These are phyloP conservation scores for Neuroterus valhalla DNA, from an alignment of 1,140 invertebrate species.

Conservation along the genomic window DNA sequence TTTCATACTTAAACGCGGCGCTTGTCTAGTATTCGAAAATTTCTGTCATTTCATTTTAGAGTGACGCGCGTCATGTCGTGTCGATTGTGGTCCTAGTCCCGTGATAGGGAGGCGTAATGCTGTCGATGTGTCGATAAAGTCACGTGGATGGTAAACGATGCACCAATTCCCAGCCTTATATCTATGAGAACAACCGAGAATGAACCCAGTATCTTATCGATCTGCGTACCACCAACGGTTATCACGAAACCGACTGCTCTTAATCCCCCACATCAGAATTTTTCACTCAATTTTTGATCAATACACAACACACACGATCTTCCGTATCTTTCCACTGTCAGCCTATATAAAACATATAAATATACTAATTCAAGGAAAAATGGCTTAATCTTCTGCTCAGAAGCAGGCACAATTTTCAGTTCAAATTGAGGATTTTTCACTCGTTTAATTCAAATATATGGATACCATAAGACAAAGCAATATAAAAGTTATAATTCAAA, in stretches of 20 bases:
- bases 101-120: constrained; percentile 4
- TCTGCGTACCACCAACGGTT: constrained; percentile 13
- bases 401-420: too few relatives aligned
- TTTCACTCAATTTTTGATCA: constrained; percentile 14
- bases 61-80: neutral
- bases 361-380: too few relatives aligned
- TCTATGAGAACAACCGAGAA: constrained; percentile 21
- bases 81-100: neutral
- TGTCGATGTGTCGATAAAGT: constrained; percentile 18
- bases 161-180: constrained; percentile 24
- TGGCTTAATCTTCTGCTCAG: too few relatives aligned
- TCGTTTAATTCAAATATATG: too few relatives aligned
- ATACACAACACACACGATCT: neutral
- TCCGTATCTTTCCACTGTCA: neutral
- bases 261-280: constrained; percentile 10
- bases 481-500: too few relatives aligned
- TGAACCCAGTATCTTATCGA: constrained; percentile 22
- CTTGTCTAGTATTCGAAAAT: neutral
- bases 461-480: too few relatives aligned
- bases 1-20: constrained; percentile 21
- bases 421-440: too few relatives aligned
- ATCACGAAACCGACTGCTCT: constrained; percentile 17
- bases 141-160: constrained; percentile 14
- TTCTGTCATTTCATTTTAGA: neutral
- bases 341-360: neutral